Evolutionary conservation across 2,888 invertebrate species (phyloP), one percentile per base, ranked within the genome.

Genomic region (Yponomeuta plumbellus): DNA sequence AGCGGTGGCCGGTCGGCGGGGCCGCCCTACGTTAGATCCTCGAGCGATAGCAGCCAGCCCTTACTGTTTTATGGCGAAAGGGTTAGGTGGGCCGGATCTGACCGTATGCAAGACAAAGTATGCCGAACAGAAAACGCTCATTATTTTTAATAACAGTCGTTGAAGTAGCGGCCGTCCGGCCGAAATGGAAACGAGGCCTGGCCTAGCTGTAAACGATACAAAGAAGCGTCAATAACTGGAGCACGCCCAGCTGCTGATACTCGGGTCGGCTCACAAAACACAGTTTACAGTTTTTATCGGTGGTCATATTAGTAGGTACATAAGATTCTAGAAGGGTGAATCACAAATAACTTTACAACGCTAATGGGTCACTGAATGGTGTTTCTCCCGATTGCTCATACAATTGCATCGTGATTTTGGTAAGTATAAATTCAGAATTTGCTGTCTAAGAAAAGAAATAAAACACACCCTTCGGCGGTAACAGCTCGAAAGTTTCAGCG

Each of bases 1-100:
- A 82, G 77, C 80, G 75, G 69, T 74, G 75, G 71, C 73, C 74
- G 75, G 76, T 74, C 78, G 76, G 74, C 74, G 26, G 26, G 62
- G 65, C 67, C 66, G 70, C 73, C 73, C 74, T 74, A 73, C 70
- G 63, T 63, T 63, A 63, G 76, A 80, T 80, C 76, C 77, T 75
- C 76, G 72, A 71, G 75, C 77, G 76, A 80, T 81, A 65, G 66
- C n/a, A 23, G 23, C 56, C n/a, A 56, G 20, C 65, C 65, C 57
- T 57, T 56, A n/a, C 34, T 56, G n/a, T 56, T 34, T 56, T 57
- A 23, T 26, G 39, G 22, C 57, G 34, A 56, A 65, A 56, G 57
- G 65, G 56, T 63, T 63, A 44, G 13, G 57, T 26, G n/a, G 39
- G 39, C 23, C 23, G 34, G 20, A 62, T 39, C 17, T n/a, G 26